Conservation (phyloP, 2,888 invertebrate species). For the Andrena flavipes region DNA sequence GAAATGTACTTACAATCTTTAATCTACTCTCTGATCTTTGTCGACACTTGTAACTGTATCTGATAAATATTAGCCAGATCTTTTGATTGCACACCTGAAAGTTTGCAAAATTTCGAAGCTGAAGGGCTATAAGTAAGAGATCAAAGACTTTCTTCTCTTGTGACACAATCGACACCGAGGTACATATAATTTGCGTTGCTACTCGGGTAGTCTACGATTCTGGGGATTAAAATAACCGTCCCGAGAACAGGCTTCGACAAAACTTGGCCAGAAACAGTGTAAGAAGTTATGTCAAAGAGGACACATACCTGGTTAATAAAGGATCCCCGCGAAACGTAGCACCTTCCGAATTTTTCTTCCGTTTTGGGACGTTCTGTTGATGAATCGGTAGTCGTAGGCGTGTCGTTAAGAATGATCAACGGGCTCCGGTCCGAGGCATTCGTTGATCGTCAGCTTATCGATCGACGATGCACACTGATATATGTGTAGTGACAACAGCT, state of each 20-base stretch:
- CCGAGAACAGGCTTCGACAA: background rate
- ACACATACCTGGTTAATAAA: constrained; percentile 67
- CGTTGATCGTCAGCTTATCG: constrained; percentile 28
- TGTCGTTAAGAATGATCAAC: constrained; percentile 25
- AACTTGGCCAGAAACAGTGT: background rate
- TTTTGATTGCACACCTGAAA: background rate
- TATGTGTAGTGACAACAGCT: background rate
- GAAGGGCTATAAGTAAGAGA: too few species aligned
- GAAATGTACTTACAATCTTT: too few species aligned
- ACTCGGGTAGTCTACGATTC: background rate
- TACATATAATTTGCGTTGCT: background rate
- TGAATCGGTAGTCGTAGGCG: background rate
- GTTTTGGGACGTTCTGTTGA: background rate
- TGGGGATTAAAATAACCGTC: constrained; percentile 32
- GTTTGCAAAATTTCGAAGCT: too few species aligned
- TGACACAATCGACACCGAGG: background rate
- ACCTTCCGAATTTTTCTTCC: constrained; percentile 46
- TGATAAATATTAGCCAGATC: background rate
- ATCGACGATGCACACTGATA: constrained; percentile 17
- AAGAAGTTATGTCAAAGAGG: background rate
- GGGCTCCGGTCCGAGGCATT: constrained; percentile 5
- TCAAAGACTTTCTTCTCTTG: background rate
- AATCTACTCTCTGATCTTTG: too few species aligned
- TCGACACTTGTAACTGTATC: too few species aligned
- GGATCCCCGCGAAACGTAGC: constrained; percentile 54